These are phyloP conservation scores for Nephrotoma guestfalica DNA, from an alignment of 2,888 invertebrate species.

Conservation along the genomic window DNA sequence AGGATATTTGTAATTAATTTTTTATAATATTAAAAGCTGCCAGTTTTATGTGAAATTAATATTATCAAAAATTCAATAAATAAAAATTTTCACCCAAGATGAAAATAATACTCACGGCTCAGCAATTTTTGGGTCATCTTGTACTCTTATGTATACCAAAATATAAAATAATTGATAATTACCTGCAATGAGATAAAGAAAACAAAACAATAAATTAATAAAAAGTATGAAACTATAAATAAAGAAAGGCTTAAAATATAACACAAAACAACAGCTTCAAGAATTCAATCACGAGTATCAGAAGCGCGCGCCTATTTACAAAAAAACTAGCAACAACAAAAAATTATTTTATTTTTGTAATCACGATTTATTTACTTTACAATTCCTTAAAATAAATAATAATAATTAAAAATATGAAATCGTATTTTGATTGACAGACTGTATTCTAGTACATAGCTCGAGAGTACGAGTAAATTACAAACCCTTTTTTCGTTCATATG, in stretches of 20 bases:
- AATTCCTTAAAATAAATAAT: neutral
- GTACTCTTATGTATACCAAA: neutral
- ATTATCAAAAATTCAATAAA: too few relatives aligned
- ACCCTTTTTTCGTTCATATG: neutral
- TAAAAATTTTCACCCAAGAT: too few relatives aligned
- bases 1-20: too few relatives aligned
- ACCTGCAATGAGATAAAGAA: neutral
- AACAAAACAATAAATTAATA: neutral
- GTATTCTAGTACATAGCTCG: neutral
- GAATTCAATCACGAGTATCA: neutral
- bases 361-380: neutral
- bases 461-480: neutral
- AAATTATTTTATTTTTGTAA: neutral
- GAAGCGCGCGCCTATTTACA: neutral
- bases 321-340: neutral
- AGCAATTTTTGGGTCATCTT: too few relatives aligned
- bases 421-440: neutral
- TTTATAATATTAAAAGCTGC: too few relatives aligned
- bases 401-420: neutral
- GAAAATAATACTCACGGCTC: too few relatives aligned
- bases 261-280: neutral
- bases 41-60: too few relatives aligned
- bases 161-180: neutral
- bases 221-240: neutral
- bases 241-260: neutral